These are phyloP conservation scores for Macrosiphum euphorbiae DNA, from an alignment of 2,888 invertebrate species.

Conservation along the genomic window DNA sequence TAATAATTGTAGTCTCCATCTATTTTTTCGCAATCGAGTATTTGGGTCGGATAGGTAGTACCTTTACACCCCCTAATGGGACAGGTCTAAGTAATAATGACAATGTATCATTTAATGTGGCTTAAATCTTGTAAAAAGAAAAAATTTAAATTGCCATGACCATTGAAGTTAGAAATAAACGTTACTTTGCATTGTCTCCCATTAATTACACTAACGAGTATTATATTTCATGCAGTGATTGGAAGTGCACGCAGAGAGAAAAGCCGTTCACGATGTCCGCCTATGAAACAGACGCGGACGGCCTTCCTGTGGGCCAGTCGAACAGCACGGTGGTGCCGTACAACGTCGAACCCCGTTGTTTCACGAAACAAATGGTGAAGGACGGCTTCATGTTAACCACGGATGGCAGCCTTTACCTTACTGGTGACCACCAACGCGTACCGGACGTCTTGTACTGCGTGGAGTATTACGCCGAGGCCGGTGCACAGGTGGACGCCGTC, in stretches of 20 bases:
- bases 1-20: background rate
- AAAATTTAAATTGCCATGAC: background rate
- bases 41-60: background rate
- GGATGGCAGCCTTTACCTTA: background rate
- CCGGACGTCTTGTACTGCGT: slow-evolving; percentile 9
- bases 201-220: background rate
- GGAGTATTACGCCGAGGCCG: background rate
- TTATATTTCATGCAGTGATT: too few species aligned
- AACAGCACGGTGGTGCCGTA: background rate
- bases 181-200: background rate
- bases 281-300: background rate
- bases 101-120: background rate
- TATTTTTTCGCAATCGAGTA: background rate
- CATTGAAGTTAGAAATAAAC: too few species aligned
- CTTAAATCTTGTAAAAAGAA: background rate
- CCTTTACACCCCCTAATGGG: background rate
- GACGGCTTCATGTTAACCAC: background rate
- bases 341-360: background rate
- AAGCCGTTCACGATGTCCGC: background rate
- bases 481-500: too few species aligned
- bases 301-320: background rate
- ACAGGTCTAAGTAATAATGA: background rate
- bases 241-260: background rate
- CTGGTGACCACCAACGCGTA: background rate
- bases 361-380: background rate